Percentiles rank a stretch among this genome's conserved stretches.
phyloP scores from a whole-genome alignment of 2,888 invertebrate species.

The Euproctis similis region DNA sequence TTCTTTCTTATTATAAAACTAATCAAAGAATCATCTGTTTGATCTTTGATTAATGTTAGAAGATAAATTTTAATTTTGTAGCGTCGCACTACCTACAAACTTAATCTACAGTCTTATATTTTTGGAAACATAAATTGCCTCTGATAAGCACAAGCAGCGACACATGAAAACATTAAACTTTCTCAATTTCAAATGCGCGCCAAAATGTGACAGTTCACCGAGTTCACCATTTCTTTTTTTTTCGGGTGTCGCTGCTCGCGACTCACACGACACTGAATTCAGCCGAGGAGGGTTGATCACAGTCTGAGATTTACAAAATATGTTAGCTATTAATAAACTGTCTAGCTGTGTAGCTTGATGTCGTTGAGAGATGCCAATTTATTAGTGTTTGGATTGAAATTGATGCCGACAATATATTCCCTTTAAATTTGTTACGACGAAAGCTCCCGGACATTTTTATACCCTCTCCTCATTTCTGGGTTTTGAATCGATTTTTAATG shows the following conservation, averaged over 20 bases:
- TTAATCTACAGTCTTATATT: no score
- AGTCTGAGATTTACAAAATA: slow-evolving; percentile 65
- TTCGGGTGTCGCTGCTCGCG: slow-evolving; percentile 56
- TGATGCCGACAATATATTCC: slow-evolving; percentile 70
- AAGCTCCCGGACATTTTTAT: slow-evolving; percentile 60
- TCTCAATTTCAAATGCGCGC: slow-evolving; percentile 24
- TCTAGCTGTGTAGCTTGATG: slow-evolving; percentile 46
- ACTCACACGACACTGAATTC: slow-evolving; percentile 57
- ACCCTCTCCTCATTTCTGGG: slow-evolving; percentile 45
- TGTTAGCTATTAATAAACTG: slow-evolving; percentile 68
- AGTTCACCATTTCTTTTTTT: slow-evolving; percentile 34
- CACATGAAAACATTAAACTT: no score
- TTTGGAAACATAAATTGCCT: no score
- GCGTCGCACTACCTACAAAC: no score
- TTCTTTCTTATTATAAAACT: background rate
- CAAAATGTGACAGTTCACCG: slow-evolving; percentile 29
- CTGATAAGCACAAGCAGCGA: no score
- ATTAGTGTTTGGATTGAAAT: slow-evolving; percentile 74
- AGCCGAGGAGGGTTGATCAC: slow-evolving; percentile 55
- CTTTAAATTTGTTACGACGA: slow-evolving; percentile 67
- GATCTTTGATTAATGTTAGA: background rate
- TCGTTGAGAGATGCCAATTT: slow-evolving; percentile 71
- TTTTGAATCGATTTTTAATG: slow-evolving; percentile 59
- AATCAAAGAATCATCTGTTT: background rate
- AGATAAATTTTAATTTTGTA: no score